These are phyloP conservation scores for Chelmon rostratus DNA, from an alignment of 2,797 vertebrate species.

Conservation along the genomic window DNA sequence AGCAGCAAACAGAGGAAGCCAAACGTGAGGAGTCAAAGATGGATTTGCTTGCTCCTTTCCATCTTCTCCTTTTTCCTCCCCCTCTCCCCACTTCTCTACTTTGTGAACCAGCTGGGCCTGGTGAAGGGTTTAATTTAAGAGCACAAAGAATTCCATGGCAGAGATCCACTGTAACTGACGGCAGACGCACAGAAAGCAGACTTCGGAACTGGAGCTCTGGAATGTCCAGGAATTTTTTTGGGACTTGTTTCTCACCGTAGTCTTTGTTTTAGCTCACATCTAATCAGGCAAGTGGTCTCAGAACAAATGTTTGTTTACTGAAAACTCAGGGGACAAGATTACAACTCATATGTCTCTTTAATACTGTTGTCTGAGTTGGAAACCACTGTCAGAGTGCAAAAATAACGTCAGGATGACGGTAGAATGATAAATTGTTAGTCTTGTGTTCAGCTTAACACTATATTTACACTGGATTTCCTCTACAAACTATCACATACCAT, in stretches of 20 bases:
- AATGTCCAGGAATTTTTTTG: conserved; percentile 73
- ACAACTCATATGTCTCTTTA: conserved; percentile 24
- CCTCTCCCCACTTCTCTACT: conserved; percentile 37
- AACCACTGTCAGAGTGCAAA: conserved; percentile 18
- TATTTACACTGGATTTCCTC: conserved; percentile 20
- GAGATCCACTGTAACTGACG: conserved; percentile 76
- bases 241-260: conserved; percentile 63
- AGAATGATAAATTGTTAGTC: conserved; percentile 11
- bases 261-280: conserved; percentile 56
- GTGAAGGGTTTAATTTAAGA: conserved; percentile 85
- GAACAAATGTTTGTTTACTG: conserved; percentile 50
- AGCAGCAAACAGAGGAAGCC: conserved; percentile 69
- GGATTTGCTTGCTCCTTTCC: conserved; percentile 64
- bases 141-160: conserved; percentile 83
- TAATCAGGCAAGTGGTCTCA: conserved; percentile 38
- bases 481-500: conserved; percentile 31
- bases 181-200: conserved; percentile 73
- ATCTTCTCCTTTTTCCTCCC: conserved; percentile 49
- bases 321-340: conserved; percentile 17
- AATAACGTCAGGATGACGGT: conserved; percentile 21
- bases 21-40: conserved; percentile 70
- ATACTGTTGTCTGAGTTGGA: conserved; percentile 25
- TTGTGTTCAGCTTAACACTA: conserved; percentile 33
- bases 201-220: conserved; percentile 59
- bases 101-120: conserved; percentile 77